These are phyloP conservation scores for Heliconius hermathena DNA, from an alignment of 1,140 invertebrate species.

Conservation along the genomic window DNA sequence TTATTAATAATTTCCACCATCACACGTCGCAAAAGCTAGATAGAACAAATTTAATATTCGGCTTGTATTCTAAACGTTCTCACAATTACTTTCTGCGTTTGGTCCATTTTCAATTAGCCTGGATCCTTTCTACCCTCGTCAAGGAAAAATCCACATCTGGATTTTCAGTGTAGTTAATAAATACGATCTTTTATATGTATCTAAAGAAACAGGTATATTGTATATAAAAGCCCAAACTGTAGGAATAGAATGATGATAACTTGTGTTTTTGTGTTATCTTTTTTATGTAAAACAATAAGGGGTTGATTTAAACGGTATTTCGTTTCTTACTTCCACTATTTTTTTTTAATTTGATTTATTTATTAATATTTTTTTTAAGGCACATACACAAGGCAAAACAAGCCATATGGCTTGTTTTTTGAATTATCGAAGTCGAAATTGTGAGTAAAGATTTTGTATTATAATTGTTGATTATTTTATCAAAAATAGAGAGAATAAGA, in stretches of 20 bases:
- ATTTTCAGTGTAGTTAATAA: slow-evolving; percentile 41
- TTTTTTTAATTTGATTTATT: too few relatives aligned
- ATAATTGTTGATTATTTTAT: too few relatives aligned
- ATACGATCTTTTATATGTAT: slow-evolving; percentile 42
- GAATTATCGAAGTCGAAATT: too few relatives aligned
- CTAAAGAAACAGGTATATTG: slow-evolving; percentile 31
- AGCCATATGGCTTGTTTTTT: too few relatives aligned
- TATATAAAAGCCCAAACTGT: background rate
- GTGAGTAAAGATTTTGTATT: too few relatives aligned
- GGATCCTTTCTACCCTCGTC: slow-evolving; percentile 47
- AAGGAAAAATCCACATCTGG: slow-evolving; percentile 41
- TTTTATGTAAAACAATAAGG: too few relatives aligned
- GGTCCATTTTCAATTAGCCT: slow-evolving; percentile 47
- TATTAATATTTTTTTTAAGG: too few relatives aligned
- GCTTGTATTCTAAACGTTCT: slow-evolving; percentile 32
- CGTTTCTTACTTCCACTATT: too few relatives aligned
- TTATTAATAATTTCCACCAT: background rate
- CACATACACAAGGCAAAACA: too few relatives aligned
- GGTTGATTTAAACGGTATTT: background rate
- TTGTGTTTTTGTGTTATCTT: background rate
- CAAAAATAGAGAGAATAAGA: too few relatives aligned
- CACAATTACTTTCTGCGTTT: slow-evolving; percentile 36
- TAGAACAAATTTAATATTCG: slow-evolving; percentile 27
- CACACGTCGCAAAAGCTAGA: background rate
- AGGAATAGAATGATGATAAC: background rate